Conservation (phyloP, 2,113 vertebrate species). For the Otis tarda region DNA sequence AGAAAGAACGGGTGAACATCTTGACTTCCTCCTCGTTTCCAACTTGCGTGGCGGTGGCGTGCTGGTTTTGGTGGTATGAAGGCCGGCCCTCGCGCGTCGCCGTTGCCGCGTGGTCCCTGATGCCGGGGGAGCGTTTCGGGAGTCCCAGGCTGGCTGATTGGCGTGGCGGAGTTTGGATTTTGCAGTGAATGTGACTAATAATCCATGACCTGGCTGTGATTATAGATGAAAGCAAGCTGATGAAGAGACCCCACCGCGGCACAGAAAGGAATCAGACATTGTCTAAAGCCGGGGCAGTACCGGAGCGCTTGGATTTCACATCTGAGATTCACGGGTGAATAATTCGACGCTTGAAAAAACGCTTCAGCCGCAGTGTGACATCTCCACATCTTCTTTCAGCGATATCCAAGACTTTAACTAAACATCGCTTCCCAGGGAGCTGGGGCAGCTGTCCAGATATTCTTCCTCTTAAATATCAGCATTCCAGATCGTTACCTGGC, state of each 20-base stretch:
- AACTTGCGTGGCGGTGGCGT: no score
- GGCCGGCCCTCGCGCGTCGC: no score
- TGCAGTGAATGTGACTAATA: constrained; percentile 53
- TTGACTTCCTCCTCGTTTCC: background rate
- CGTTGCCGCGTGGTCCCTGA: background rate
- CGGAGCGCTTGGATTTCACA: constrained; percentile 57
- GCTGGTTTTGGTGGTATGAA: background rate
- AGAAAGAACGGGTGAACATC: background rate
- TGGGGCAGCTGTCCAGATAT: constrained; percentile 63
- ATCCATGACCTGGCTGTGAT: constrained; percentile 55
- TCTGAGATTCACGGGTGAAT: constrained; percentile 61
- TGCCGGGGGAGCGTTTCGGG: background rate
- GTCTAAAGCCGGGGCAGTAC: constrained; percentile 50
- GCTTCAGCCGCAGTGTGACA: constrained; percentile 56
- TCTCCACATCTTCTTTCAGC: constrained; percentile 51
- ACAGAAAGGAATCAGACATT: constrained; percentile 62
- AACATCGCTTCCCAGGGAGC: constrained; percentile 55
- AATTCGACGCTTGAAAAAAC: constrained; percentile 53
- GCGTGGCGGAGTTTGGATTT: constrained; percentile 18
- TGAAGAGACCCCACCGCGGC: constrained; percentile 49
- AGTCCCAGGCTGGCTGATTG: background rate
- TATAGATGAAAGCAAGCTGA: constrained; percentile 59
- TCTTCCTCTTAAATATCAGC: constrained; percentile 55
- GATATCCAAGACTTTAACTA: constrained; percentile 66
- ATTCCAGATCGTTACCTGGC: constrained; percentile 64